Base-by-base conservation (phyloP, 2,113 vertebrate species). In the Panthera tigris region DNA sequence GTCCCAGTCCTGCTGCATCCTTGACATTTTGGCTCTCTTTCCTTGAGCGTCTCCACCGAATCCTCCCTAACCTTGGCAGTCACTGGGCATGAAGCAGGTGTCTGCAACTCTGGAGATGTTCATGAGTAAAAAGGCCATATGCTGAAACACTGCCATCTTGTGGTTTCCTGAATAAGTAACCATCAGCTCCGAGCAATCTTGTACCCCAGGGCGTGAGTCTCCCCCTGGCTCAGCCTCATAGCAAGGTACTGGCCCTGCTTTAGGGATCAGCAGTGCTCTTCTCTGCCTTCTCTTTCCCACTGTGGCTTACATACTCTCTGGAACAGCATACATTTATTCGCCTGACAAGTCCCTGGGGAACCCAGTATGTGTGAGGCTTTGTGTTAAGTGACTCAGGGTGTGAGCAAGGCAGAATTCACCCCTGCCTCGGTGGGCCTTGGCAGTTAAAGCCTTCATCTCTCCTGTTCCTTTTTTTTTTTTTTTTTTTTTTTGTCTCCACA, bases 101-200 rank as follows among this genome's bases (percentile, higher is more conserved):
- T 36, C 76, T 93, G 55, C 45, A 48, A 31, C 45, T 25, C 19
- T 7, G 19, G 48, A 1, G 9, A 6, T 0, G 18, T 14, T 55
- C 76, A 14, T 0, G 5, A 19, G 25, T 81, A 27, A 69, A 45
- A 83, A 68, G 92, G 45, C 79, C 96, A 23, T 57, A 55, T 91
- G 98, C 97, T 95, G 96, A 98, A 98, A 98, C 97, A 98, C 97
- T 98, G 98, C 99, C 99, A 98, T 93, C 98, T 98, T 81, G 98
- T 99, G 98, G 98, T 94, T 84, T 33, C 79, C 50, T 33, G 81
- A 94, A 71, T 74, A 96, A 97, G 98, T 82, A 94, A 7, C 76
- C 73, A 7, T 39, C 76, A 13, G 5, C 31, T 11, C 15, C 0
- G 29, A 21, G 4, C 41, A 61, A 13, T 39, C 39, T n/a, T 16